Evolutionary conservation across 2,797 vertebrate species (phyloP).

Genomic region (Cyclopterus lumpus): DNA sequence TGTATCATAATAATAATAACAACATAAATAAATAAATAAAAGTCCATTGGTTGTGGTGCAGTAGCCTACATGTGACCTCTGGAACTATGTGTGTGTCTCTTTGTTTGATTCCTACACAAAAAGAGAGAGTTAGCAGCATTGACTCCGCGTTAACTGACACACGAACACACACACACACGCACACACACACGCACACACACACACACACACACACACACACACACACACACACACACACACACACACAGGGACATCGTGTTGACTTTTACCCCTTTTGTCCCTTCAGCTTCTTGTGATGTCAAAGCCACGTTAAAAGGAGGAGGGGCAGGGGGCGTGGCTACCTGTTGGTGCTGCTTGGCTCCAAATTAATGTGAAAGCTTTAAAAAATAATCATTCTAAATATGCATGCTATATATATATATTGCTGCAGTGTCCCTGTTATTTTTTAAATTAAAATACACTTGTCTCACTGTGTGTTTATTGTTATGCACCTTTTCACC

Average conservation of each 20-base stretch:
- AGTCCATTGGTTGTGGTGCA: too few relatives aligned
- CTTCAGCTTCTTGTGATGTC: constrained; percentile 3
- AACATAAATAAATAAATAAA: neutral
- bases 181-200: too few relatives aligned
- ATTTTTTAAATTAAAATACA: too few relatives aligned
- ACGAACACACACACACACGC: neutral
- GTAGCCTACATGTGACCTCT: neutral
- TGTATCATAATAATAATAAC: neutral
- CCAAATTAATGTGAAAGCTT: neutral
- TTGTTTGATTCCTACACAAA: constrained; percentile 39
- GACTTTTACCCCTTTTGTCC: constrained; percentile 8
- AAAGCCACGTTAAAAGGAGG: neutral
- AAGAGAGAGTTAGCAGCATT: constrained; percentile 42
- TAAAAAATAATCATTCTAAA: neutral
- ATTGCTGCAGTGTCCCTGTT: too few relatives aligned
- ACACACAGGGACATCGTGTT: neutral
- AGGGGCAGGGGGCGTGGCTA: too few relatives aligned
- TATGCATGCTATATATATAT: too few relatives aligned
- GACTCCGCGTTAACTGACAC: constrained; percentile 45
- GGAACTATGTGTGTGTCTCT: constrained; percentile 33
- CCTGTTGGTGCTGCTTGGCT: neutral
- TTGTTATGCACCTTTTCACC: too few relatives aligned
- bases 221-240: too few relatives aligned
- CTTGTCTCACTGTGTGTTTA: too few relatives aligned
- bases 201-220: neutral